Percentiles rank a stretch among this genome's conserved stretches.
Conservation (phyloP, 2,113 vertebrate species). For the Psettodes erumei region DNA sequence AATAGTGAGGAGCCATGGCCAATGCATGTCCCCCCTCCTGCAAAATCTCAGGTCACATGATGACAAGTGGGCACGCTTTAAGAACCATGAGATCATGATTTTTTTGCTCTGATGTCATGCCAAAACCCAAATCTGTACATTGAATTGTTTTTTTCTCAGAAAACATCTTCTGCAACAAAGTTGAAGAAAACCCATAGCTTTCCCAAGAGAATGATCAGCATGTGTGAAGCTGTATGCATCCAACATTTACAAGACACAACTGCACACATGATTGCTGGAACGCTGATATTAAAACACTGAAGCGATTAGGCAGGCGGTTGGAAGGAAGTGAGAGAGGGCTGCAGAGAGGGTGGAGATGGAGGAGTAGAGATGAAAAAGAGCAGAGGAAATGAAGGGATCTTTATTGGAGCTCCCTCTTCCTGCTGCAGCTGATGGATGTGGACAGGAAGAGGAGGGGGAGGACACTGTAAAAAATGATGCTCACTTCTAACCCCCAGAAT, state of each 20-base stretch:
- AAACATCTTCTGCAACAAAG: no score
- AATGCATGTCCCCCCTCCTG: no score
- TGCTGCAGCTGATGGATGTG: constrained; percentile 70
- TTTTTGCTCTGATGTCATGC: no score
- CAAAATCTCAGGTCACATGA: no score
- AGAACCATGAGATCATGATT: no score
- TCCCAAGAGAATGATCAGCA: neutral
- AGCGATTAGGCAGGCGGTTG: constrained; percentile 17
- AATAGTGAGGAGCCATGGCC: no score
- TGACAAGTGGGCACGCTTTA: neutral
- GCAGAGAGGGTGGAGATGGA: constrained; percentile 1
- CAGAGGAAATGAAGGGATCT: constrained; percentile 89
- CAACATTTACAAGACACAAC: neutral
- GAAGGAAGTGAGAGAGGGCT: constrained; percentile 30
- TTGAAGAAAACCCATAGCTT: neutral
- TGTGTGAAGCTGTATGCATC: neutral
- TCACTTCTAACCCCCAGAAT: neutral
- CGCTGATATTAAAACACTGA: constrained; percentile 21
- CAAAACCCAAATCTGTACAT: no score
- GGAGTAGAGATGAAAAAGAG: constrained; percentile 78
- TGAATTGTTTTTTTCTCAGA: no score
- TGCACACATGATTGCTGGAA: neutral
- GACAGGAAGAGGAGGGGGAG: constrained; percentile 17
- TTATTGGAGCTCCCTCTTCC: constrained; percentile 84
- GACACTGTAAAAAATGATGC: neutral